A percentile compares a stretch with the other conserved stretches of the same genome.
These are phyloP conservation scores for Manis pentadactyla DNA, from an alignment of 2,797 vertebrate species.

Conservation along the genomic window DNA sequence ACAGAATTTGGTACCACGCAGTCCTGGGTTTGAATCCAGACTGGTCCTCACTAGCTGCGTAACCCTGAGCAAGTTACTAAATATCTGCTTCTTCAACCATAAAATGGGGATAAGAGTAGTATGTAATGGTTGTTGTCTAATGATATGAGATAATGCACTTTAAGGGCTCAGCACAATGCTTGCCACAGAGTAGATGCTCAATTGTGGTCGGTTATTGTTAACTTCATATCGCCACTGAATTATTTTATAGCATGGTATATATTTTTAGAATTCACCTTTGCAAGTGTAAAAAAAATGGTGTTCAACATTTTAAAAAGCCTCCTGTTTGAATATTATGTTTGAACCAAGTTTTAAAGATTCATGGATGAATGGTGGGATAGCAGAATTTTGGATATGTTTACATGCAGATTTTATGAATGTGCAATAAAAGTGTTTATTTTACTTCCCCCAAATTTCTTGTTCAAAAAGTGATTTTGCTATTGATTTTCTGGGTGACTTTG, in stretches of 20 bases:
- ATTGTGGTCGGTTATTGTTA: neutral
- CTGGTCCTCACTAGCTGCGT: neutral
- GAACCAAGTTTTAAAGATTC: constrained; percentile 51
- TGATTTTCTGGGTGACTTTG: constrained; percentile 13
- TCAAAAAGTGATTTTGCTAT: constrained; percentile 34
- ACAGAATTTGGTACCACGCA: neutral
- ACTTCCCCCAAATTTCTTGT: constrained; percentile 59
- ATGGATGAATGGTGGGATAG: neutral
- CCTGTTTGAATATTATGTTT: constrained; percentile 25
- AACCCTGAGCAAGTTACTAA: neutral
- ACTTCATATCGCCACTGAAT: neutral
- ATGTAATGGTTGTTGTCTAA: neutral
- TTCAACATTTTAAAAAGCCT: neutral
- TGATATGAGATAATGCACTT: neutral
- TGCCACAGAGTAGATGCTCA: neutral
- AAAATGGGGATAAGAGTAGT: neutral
- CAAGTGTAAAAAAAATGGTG: neutral
- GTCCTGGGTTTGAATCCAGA: neutral
- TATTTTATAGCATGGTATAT: neutral
- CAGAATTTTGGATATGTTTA: constrained; percentile 45
- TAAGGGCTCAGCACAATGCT: neutral
- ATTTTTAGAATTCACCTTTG: neutral
- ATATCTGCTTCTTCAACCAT: neutral
- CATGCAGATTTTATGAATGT: constrained; percentile 74
- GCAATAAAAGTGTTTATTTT: constrained; percentile 84